Percentiles rank a stretch among this genome's conserved stretches.
Evolutionary conservation across 2,888 invertebrate genomes (phyloP).

Genomic region (Drosophila crucigera): DNA sequence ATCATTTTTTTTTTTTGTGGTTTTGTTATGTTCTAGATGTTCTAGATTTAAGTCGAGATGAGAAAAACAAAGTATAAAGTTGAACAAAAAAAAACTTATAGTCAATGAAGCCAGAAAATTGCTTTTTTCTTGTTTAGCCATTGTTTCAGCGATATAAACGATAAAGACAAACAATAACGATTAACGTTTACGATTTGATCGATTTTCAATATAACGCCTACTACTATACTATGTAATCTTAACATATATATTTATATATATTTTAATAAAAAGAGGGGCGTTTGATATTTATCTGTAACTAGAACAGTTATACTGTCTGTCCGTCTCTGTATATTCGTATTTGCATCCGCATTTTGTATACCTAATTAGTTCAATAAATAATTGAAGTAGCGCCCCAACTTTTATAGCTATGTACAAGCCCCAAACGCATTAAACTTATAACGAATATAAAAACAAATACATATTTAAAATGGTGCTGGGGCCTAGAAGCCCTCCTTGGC

Average conservation of each 20-base stretch:
- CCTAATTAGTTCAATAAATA: conserved; percentile 60
- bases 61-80: conserved; percentile 7
- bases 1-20: conserved; percentile 9
- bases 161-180: conserved; percentile 51
- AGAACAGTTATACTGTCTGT: conserved; percentile 12
- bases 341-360: conserved; percentile 18
- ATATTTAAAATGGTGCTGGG: background rate
- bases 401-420: conserved; percentile 45
- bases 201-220: conserved; percentile 38
- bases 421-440: conserved; percentile 1
- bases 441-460: conserved; percentile 1
- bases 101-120: conserved; percentile 25
- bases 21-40: conserved; percentile 30
- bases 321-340: background rate
- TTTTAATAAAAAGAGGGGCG: conserved; percentile 39
- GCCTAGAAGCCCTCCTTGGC: conserved; percentile 83
- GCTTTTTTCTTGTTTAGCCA: conserved; percentile 21
- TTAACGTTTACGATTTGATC: conserved; percentile 22
- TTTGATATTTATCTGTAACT: conserved; percentile 20
- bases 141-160: conserved; percentile 6
- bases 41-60: conserved; percentile 21
- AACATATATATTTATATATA: conserved; percentile 44
- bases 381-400: conserved; percentile 28
- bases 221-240: conserved; percentile 50
- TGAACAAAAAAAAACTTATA: conserved; percentile 14